phyloP scores from a whole-genome alignment of 1,140 invertebrate genomes.

The Calephelis virginiensis region DNA sequence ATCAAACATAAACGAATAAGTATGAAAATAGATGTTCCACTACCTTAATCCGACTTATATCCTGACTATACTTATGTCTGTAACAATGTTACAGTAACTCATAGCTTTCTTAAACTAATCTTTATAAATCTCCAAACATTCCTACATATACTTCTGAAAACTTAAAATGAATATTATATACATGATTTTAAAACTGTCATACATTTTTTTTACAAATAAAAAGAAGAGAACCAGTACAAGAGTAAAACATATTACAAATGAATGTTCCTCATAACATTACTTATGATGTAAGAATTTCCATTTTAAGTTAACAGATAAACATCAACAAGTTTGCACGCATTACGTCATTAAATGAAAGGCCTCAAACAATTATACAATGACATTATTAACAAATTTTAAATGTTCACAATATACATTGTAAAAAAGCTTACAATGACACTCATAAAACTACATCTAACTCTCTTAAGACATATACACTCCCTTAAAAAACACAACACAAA shows the following conservation, averaged over 20 bases:
- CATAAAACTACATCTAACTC: neutral
- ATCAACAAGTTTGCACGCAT: constrained; percentile 1
- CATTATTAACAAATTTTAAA: constrained; percentile 10
- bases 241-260: too few species aligned
- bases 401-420: neutral
- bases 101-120: too few species aligned
- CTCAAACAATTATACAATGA: constrained; percentile 16
- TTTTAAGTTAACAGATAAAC: neutral
- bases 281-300: neutral
- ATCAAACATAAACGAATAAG: too few species aligned
- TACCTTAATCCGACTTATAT: too few species aligned
- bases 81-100: too few species aligned
- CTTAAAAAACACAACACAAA: constrained; percentile 1
- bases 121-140: too few species aligned
- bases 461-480: neutral
- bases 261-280: too few species aligned
- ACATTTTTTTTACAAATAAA: too few species aligned
- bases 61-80: too few species aligned
- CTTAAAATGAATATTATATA: constrained; percentile 8
- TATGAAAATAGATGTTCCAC: too few species aligned
- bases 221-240: too few species aligned
- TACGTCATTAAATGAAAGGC: constrained; percentile 2
- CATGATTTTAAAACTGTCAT: neutral
- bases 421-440: neutral
- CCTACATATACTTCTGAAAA: neutral